phyloP scores from a whole-genome alignment of 2,888 invertebrate species.

The Rhogogaster chlorosoma region DNA sequence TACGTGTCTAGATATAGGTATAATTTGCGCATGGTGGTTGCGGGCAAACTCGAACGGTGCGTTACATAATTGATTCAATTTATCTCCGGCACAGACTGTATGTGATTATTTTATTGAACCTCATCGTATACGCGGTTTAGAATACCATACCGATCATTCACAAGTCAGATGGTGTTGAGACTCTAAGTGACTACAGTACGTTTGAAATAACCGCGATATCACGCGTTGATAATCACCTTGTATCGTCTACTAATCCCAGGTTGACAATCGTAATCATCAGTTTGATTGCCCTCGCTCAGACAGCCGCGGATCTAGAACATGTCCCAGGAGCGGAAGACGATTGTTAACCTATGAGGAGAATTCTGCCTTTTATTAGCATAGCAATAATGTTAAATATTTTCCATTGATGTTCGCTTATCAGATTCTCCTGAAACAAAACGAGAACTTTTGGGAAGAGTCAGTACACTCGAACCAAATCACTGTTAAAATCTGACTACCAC shows the following conservation, averaged over 20 bases:
- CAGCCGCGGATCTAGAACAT: neutral
- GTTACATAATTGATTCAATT: slow-evolving; percentile 34
- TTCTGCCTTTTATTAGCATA: neutral
- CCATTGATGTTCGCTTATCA: no score
- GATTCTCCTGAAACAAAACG: no score
- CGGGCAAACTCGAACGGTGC: slow-evolving; percentile 18
- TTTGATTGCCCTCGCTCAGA: neutral
- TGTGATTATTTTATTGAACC: slow-evolving; percentile 24
- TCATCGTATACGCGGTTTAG: neutral
- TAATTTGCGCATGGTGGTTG: neutral
- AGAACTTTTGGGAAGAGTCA: no score
- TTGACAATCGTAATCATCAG: slow-evolving; percentile 1
- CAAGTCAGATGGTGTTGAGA: neutral
- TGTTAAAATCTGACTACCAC: no score
- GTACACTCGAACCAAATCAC: no score
- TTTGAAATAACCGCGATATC: neutral
- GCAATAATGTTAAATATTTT: neutral
- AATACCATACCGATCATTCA: neutral
- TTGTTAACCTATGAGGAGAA: neutral
- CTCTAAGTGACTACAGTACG: neutral
- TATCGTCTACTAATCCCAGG: neutral
- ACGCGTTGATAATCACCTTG: neutral
- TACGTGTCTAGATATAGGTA: neutral
- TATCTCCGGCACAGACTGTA: neutral
- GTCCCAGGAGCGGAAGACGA: neutral